Evolutionary conservation across 1,140 invertebrate species (phyloP).

Genomic region (Bursaphelenchus mucronatus): DNA sequence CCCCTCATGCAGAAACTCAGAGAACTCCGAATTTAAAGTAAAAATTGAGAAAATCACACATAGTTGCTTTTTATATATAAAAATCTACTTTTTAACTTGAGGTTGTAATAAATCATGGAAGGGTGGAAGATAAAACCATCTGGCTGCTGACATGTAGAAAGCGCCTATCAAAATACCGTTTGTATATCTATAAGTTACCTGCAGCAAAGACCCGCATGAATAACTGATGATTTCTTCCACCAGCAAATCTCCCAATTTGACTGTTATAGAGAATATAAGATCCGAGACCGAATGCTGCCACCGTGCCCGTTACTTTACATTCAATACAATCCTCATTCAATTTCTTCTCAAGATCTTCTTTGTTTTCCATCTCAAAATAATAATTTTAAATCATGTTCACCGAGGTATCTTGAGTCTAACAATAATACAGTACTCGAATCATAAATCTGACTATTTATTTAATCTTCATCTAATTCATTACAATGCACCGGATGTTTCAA

Average conservation of each 20-base stretch:
- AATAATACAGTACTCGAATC: slow-evolving; percentile 4
- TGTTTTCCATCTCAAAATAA: slow-evolving; percentile 4
- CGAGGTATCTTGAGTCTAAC: slow-evolving; percentile 3
- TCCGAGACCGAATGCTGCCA: neutral
- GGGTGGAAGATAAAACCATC: slow-evolving; percentile 22
- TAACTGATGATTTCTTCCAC: neutral
- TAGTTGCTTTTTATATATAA: neutral
- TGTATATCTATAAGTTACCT: slow-evolving; percentile 3
- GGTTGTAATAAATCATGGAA: slow-evolving; percentile 1
- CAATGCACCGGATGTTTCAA: slow-evolving; percentile 84
- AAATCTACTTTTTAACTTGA: neutral
- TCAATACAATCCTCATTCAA: slow-evolving; percentile 19
- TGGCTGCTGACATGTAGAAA: slow-evolving; percentile 16
- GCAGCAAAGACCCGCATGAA: slow-evolving; percentile 5
- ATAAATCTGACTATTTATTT: neutral
- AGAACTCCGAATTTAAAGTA: no score
- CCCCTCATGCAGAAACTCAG: no score
- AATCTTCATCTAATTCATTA: slow-evolving; percentile 77
- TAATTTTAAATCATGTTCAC: neutral
- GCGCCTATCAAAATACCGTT: neutral
- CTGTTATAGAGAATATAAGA: neutral
- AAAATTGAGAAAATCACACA: no score
- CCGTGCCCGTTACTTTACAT: slow-evolving; percentile 20
- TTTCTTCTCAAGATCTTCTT: neutral
- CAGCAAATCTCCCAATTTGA: neutral